Percentiles rank a stretch among this genome's conserved stretches.
Evolutionary conservation across 2,888 invertebrate genomes (phyloP).

Genomic region (Elmis aenea): DNA sequence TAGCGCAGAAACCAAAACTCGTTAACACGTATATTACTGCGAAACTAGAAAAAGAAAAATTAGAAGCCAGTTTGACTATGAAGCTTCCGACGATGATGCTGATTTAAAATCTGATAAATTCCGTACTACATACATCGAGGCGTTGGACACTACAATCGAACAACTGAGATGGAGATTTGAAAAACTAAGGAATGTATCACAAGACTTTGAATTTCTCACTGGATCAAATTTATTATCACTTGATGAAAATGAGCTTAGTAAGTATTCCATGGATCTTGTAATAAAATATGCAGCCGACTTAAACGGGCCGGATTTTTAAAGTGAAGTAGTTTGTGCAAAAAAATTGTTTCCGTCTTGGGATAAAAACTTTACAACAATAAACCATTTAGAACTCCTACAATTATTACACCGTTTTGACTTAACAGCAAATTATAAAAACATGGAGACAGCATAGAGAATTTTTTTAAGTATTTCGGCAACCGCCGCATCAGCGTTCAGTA

Average conservation of each 20-base stretch:
- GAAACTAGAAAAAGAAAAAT: slow-evolving; percentile 4
- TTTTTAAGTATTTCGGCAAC: slow-evolving; percentile 1
- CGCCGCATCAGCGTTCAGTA: slow-evolving; percentile 1
- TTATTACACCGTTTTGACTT: slow-evolving; percentile 4
- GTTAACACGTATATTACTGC: no score
- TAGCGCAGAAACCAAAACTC: no score
- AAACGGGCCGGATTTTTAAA: slow-evolving; percentile 1
- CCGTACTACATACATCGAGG: background rate
- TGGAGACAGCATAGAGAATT: background rate
- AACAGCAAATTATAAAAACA: slow-evolving; percentile 2
- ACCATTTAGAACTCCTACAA: background rate
- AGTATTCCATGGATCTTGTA: slow-evolving; percentile 1
- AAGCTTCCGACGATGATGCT: slow-evolving; percentile 4
- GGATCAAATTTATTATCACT: background rate
- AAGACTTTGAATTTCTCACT: slow-evolving; percentile 1
- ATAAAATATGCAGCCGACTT: background rate
- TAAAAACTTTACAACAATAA: slow-evolving; percentile 4
- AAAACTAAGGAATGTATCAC: background rate
- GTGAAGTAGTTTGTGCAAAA: slow-evolving; percentile 1
- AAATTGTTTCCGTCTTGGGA: no score
- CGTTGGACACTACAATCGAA: slow-evolving; percentile 2
- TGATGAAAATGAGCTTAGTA: slow-evolving; percentile 1
- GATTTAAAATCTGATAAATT: slow-evolving; percentile 4
- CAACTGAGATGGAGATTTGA: background rate
- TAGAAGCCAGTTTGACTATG: slow-evolving; percentile 6